Conservation (phyloP, 2,797 vertebrate genomes). For the Pteropus rufus region DNA sequence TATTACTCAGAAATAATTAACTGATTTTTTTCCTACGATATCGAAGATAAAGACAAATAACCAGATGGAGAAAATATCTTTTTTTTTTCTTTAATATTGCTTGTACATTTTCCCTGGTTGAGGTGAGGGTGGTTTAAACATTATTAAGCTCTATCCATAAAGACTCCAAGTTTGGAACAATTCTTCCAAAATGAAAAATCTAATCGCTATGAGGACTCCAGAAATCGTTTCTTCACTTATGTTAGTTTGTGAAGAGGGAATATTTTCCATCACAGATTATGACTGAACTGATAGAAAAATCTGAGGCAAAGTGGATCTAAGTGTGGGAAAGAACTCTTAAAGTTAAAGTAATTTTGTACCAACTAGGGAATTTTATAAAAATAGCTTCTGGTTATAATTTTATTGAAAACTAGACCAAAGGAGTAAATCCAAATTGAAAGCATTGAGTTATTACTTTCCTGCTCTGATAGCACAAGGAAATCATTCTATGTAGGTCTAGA, state of each 20-base stretch:
- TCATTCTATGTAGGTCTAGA: not conserved
- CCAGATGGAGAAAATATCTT: not conserved
- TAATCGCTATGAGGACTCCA: not conserved
- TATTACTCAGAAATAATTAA: not conserved
- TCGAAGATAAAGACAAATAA: not conserved
- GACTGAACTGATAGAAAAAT: not conserved
- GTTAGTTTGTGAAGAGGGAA: not conserved
- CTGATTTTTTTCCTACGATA: not conserved
- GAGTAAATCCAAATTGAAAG: conserved; percentile 25
- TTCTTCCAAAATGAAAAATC: not conserved
- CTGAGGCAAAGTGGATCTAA: not conserved
- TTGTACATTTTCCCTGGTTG: conserved; percentile 31
- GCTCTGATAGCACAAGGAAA: conserved; percentile 4
- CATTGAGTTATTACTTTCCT: not conserved
- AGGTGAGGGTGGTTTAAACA: not conserved
- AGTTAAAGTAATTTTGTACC: conserved; percentile 40
- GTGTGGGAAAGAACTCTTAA: not conserved
- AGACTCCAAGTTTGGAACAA: not conserved
- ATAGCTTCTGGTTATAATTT: conserved; percentile 33
- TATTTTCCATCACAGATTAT: not conserved
- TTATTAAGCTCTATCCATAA: not conserved
- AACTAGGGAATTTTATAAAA: conserved; percentile 40
- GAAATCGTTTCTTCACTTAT: not conserved
- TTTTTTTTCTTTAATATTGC: not conserved
- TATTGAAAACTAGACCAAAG: conserved; percentile 44